Base-by-base conservation (phyloP, 2,113 vertebrate species). In the Oreochromis niloticus region DNA sequence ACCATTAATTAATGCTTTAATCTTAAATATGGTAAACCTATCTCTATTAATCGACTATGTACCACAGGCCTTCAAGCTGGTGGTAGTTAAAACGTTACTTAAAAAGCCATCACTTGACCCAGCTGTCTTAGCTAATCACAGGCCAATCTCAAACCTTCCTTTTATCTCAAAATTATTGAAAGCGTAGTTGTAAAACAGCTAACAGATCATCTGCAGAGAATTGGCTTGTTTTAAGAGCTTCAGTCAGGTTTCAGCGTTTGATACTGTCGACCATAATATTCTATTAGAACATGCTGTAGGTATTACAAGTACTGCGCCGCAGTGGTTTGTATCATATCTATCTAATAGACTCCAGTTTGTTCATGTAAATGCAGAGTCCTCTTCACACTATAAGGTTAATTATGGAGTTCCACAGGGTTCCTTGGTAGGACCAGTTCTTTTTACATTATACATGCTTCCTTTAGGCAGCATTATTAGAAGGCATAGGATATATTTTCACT, bases 371-470 rank as follows among this genome's bases (percentile, higher is more conserved):
- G 27, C 27, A 27, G 27, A 27, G 27, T 27, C 4, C 27, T 27
- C 27, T 27, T 27, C 27, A 27, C 27, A 27, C 27, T 27, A 27
- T 27, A 27, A 27, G 27, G 27, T 27, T n/a, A 63, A 63, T 63
- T 63, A 36, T 66, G 61, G 61, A 3, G 32, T 66, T 66, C 32
- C 61, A 66, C 61, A 39, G 61, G 61, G 61, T 66, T 66, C 61
- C 0, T 0, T 59, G 61, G 9, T 0, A 39, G 32, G 61, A 66
- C 17, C 32, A 66, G 2, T 66, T 66, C 61, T 7, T 4, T 66
- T 66, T 3, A n/a, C 61, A 39, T 12, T 12, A 66, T 66, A 36
- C 17, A 66, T 39, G 0, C 61, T 66, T 66, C 1, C 32, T 2
- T 66, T 66, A 66, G 32, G 17, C 32, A 36, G 61, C 0, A 66